Conservation (phyloP, 2,888 invertebrate genomes). For the Acanthosoma haemorrhoidale region DNA sequence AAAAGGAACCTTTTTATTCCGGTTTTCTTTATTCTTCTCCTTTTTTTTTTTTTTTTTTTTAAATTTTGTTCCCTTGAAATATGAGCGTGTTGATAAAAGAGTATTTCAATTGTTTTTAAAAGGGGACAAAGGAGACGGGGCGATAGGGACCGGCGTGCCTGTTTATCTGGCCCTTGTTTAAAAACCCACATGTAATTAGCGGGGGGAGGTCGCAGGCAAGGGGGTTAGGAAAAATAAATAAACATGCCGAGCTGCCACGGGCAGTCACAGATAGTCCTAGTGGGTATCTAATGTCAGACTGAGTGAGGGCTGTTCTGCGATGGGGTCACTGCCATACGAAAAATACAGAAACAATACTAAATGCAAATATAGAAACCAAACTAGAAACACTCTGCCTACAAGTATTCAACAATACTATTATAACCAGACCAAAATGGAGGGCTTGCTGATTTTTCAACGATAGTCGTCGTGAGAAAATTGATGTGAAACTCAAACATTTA, state of each 20-base stretch:
- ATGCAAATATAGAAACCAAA: no score
- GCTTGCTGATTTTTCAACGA: no score
- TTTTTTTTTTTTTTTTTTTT: neutral
- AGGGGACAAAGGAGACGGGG: neutral
- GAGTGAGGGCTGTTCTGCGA: neutral
- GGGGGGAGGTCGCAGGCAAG: neutral
- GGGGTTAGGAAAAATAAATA: constrained; percentile 2
- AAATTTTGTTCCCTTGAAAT: neutral
- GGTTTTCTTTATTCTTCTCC: neutral
- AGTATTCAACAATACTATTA: no score
- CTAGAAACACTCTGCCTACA: no score
- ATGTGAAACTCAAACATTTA: no score
- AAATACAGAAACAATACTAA: no score
- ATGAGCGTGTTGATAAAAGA: neutral
- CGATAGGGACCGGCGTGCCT: neutral
- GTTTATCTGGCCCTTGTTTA: neutral
- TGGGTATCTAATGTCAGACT: neutral
- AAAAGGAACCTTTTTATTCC: neutral
- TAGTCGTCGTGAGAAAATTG: no score
- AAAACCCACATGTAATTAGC: constrained; percentile 8
- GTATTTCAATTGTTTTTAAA: neutral
- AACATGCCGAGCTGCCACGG: neutral
- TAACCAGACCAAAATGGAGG: no score
- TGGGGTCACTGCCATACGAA: no score
- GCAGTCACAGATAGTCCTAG: neutral